Conservation (phyloP, 1,140 invertebrate species). For the Lepidurus apus region DNA sequence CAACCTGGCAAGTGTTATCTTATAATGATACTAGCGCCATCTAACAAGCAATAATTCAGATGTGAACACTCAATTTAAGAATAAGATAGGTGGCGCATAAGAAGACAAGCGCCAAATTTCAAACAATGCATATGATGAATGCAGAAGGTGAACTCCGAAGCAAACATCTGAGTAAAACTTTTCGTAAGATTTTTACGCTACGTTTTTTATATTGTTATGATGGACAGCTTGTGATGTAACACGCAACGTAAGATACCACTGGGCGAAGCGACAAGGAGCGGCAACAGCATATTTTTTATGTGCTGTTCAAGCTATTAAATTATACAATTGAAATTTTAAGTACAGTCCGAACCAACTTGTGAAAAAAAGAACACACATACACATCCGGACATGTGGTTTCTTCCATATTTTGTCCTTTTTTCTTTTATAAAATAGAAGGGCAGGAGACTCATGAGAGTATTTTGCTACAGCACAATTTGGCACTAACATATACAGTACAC, state of each 20-base stretch:
- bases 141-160: neutral
- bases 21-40: too few species aligned
- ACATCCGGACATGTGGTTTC: slow-evolving; percentile 6
- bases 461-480: slow-evolving; percentile 21
- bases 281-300: slow-evolving; percentile 1
- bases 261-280: slow-evolving; percentile 16
- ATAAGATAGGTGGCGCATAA: neutral
- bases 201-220: neutral
- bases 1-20: too few species aligned
- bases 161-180: neutral
- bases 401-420: neutral
- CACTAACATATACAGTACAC: slow-evolving; percentile 17
- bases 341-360: slow-evolving; percentile 14
- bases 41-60: too few species aligned
- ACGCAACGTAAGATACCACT: slow-evolving; percentile 8
- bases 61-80: neutral
- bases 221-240: slow-evolving; percentile 18
- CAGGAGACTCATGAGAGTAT: slow-evolving; percentile 19
- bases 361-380: neutral
- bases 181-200: neutral
- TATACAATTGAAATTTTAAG: slow-evolving; percentile 17
- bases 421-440: slow-evolving; percentile 22
- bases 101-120: neutral
- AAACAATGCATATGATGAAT: neutral
- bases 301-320: slow-evolving; percentile 19